phyloP scores from a whole-genome alignment of 2,113 vertebrate species.

The Tachysurus vachellii region DNA sequence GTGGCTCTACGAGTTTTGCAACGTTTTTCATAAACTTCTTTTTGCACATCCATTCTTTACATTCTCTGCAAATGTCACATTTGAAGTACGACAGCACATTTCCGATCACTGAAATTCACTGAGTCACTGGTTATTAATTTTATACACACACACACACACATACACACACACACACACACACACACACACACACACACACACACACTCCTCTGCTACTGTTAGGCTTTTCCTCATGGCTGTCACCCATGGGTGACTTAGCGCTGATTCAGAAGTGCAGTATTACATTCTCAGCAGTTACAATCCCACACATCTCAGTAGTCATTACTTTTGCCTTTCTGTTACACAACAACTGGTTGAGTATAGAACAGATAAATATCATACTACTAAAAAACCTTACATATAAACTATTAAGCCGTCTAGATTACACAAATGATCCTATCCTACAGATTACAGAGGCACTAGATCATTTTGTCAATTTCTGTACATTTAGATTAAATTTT shows the following conservation, averaged over 20 bases:
- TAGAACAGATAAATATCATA: background rate
- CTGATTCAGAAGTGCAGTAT: conserved; percentile 5
- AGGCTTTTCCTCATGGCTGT: background rate
- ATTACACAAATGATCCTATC: background rate
- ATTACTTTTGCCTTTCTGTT: background rate
- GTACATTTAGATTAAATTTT: background rate
- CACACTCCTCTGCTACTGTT: background rate
- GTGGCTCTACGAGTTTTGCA: background rate
- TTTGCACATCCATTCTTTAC: background rate
- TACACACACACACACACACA: conserved; percentile 4
- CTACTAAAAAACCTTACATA: background rate
- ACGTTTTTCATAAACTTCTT: background rate
- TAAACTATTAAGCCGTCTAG: background rate
- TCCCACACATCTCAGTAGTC: conserved; percentile 5
- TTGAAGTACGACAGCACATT: background rate
- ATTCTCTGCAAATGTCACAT: conserved; percentile 28
- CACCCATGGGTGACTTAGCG: background rate
- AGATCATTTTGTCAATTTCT: background rate
- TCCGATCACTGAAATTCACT: background rate
- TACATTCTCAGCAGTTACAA: background rate
- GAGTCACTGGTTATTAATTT: background rate
- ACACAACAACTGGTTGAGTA: background rate
- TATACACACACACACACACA: background rate
- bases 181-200: conserved; percentile 1
- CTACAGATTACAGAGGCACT: background rate